A percentile compares a stretch with the other conserved stretches of the same genome.
Conservation (phyloP, 1,140 invertebrate genomes). For the Phymastichus coffea region DNA sequence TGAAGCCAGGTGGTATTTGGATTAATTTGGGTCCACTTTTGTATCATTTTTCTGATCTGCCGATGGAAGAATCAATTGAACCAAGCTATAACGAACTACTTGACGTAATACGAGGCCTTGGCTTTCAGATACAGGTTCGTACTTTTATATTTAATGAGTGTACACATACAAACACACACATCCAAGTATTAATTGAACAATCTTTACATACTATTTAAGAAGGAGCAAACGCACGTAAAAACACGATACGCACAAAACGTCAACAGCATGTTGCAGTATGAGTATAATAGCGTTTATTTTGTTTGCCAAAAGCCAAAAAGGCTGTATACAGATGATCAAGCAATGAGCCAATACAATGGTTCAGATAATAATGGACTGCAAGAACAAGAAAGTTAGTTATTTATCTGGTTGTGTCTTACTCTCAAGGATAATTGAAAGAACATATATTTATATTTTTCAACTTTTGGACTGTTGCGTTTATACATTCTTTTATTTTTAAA, state of each 20-base stretch:
- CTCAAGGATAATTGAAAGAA: conserved; percentile 28
- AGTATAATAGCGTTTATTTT: conserved; percentile 89
- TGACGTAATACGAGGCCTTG: conserved; percentile 79
- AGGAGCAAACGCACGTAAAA: conserved; percentile 73
- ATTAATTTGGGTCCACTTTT: conserved; percentile 91
- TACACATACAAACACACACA: neutral
- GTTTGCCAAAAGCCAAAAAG: conserved; percentile 74
- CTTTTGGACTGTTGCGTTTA: neutral
- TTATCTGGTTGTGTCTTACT: conserved; percentile 27
- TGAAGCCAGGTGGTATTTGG: conserved; percentile 87
- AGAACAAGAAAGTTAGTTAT: conserved; percentile 42
- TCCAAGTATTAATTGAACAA: conserved; percentile 17
- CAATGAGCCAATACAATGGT: conserved; percentile 40
- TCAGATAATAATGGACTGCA: conserved; percentile 42
- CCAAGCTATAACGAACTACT: conserved; percentile 85
- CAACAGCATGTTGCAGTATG: conserved; percentile 89
- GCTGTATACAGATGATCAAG: conserved; percentile 17
- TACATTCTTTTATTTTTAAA: conserved; percentile 16
- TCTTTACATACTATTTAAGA: conserved; percentile 56
- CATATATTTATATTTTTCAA: conserved; percentile 6
- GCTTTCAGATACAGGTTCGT: conserved; percentile 83
- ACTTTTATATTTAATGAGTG: conserved; percentile 20
- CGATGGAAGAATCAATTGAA: conserved; percentile 89
- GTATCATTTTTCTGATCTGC: conserved; percentile 92
- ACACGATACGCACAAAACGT: conserved; percentile 92